Evolutionary conservation across 2,797 vertebrate genomes (phyloP).

Genomic region (Poeciliopsis infans): DNA sequence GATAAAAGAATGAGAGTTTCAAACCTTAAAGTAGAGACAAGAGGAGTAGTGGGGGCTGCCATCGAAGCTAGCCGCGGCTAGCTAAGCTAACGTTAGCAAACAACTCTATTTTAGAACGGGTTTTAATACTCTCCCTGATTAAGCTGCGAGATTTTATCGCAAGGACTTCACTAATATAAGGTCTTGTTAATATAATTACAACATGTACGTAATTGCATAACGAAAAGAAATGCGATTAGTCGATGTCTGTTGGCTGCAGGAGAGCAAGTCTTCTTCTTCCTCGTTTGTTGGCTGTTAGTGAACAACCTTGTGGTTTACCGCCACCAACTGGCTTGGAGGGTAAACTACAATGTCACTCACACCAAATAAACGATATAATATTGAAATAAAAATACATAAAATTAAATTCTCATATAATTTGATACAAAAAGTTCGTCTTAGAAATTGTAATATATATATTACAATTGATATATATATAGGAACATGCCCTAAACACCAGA

Average conservation of each 20-base stretch:
- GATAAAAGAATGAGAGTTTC: constrained; percentile 22
- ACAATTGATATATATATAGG: no score
- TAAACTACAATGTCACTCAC: not conserved
- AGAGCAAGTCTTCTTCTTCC: not conserved
- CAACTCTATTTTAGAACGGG: not conserved
- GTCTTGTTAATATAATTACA: not conserved
- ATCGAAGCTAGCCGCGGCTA: constrained; percentile 34
- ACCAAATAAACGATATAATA: not conserved
- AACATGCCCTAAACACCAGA: no score
- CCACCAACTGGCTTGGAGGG: not conserved
- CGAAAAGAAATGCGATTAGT: not conserved
- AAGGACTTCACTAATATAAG: not conserved
- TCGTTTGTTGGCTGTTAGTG: not conserved
- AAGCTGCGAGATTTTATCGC: not conserved
- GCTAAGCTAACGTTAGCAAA: constrained; percentile 10
- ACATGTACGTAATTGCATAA: not conserved
- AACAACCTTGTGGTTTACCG: not conserved
- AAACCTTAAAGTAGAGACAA: constrained; percentile 63
- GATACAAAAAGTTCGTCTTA: no score
- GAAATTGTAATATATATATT: no score
- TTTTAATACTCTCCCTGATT: not conserved
- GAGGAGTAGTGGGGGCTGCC: constrained; percentile 41
- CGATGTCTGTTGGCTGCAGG: not conserved
- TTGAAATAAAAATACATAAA: not conserved
- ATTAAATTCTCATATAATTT: no score